Evolutionary conservation across 1,140 invertebrate species (phyloP).

Genomic region (Antheraea mylitta): DNA sequence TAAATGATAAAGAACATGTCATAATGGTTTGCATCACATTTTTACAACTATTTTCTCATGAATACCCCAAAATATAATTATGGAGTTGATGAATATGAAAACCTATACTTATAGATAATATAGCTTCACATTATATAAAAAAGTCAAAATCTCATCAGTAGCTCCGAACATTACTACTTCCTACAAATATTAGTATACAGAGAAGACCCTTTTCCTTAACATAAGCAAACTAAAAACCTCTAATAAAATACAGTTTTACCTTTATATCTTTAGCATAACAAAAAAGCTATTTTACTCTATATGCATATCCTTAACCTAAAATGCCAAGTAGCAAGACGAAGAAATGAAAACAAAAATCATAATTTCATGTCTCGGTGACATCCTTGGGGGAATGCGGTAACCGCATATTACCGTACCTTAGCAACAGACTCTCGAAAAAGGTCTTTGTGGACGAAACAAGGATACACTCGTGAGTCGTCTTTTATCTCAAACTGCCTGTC

Average conservation of each 20-base stretch:
- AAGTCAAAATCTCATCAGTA: too few relatives aligned
- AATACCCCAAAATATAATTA: too few relatives aligned
- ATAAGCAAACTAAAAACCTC: too few relatives aligned
- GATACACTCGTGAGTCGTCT: constrained; percentile 10
- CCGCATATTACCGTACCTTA: constrained; percentile 29
- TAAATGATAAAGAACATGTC: too few relatives aligned
- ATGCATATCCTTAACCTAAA: not conserved
- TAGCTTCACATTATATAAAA: too few relatives aligned
- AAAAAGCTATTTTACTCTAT: not conserved
- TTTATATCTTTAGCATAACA: not conserved
- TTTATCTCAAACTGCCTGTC: constrained; percentile 14
- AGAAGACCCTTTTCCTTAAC: too few relatives aligned
- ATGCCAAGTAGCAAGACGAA: not conserved
- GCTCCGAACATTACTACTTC: too few relatives aligned
- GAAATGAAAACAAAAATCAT: constrained; percentile 15
- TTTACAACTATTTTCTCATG: too few relatives aligned
- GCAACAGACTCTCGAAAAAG: constrained; percentile 16
- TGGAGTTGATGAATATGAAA: too few relatives aligned
- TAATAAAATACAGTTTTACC: not conserved
- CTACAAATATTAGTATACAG: too few relatives aligned
- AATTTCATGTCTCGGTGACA: constrained; percentile 26
- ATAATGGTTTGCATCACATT: too few relatives aligned
- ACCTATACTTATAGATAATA: too few relatives aligned
- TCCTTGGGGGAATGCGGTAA: constrained; percentile 33
- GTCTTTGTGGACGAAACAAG: constrained; percentile 12